Conservation (phyloP, 2,888 invertebrate genomes). For the Nomada lathburiana region DNA sequence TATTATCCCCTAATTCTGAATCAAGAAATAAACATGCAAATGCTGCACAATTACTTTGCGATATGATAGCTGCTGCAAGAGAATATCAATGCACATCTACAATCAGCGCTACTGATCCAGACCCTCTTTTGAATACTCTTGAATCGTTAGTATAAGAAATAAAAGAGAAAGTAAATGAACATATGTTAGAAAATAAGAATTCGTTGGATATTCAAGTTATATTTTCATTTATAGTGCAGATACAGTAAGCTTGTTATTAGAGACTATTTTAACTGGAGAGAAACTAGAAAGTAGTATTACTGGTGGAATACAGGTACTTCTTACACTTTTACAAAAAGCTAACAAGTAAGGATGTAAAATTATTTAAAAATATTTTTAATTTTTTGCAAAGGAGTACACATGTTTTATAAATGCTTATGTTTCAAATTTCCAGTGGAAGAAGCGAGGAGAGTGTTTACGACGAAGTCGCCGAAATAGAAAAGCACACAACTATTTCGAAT, state of each 20-base stretch:
- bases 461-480: conserved; percentile 81
- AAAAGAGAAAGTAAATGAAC: neutral
- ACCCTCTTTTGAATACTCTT: conserved; percentile 90
- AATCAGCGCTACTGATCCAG: conserved; percentile 88
- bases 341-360: conserved; percentile 65
- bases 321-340: conserved; percentile 88
- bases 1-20: conserved; percentile 88
- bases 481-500: conserved; percentile 88
- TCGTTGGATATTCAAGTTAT: neutral
- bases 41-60: conserved; percentile 94
- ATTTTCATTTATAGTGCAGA: conserved; percentile 85
- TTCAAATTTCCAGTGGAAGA: conserved; percentile 58
- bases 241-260: conserved; percentile 89
- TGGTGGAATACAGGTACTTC: conserved; percentile 92
- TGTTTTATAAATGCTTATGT: neutral
- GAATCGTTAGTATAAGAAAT: conserved; percentile 87
- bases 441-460: conserved; percentile 73
- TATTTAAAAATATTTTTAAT: conserved; percentile 26
- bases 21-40: conserved; percentile 93
- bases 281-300: conserved; percentile 90
- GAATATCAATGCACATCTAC: conserved; percentile 86
- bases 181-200: neutral
- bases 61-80: conserved; percentile 90
- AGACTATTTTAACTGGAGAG: conserved; percentile 90
- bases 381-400: neutral